A percentile compares a stretch with the other conserved stretches of the same genome.
Conservation (phyloP, 2,113 vertebrate genomes). For the Benthochromis sp. region DNA sequence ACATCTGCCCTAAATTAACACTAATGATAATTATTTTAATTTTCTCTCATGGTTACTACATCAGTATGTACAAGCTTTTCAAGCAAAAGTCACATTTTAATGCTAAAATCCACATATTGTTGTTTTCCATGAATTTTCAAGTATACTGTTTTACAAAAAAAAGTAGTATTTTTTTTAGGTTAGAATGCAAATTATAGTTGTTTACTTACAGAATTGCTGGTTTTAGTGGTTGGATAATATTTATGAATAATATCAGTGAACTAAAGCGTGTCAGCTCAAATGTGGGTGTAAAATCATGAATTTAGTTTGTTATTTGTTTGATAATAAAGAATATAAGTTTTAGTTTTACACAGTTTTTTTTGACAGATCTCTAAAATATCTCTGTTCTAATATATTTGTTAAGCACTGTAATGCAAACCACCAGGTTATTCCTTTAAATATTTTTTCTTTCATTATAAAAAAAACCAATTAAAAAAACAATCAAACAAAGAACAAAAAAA, state of each 20-base stretch:
- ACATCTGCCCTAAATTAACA: not conserved
- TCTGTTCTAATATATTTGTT: not conserved
- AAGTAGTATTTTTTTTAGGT: not conserved
- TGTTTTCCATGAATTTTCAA: not conserved
- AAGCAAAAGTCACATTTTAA: not conserved
- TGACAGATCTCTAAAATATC: not conserved
- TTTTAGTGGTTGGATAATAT: not conserved
- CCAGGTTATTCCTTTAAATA: not conserved
- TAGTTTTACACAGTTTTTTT: accelerated
- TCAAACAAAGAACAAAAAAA: not conserved
- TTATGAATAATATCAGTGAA: not conserved
- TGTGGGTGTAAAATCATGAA: not conserved
- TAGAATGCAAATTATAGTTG: not conserved
- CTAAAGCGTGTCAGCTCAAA: not conserved
- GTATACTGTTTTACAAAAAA: not conserved
- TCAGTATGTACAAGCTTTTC: not conserved
- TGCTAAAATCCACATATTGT: not conserved
- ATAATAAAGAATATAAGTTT: not conserved
- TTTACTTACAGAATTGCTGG: not conserved
- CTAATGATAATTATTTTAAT: not conserved
- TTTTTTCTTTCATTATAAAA: not conserved
- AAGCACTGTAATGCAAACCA: not conserved
- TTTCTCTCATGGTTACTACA: not conserved
- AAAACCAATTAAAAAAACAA: accelerated
- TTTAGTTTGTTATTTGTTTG: not conserved